Conservation (phyloP, 2,888 invertebrate genomes). For the Eristalinus aeneus region DNA sequence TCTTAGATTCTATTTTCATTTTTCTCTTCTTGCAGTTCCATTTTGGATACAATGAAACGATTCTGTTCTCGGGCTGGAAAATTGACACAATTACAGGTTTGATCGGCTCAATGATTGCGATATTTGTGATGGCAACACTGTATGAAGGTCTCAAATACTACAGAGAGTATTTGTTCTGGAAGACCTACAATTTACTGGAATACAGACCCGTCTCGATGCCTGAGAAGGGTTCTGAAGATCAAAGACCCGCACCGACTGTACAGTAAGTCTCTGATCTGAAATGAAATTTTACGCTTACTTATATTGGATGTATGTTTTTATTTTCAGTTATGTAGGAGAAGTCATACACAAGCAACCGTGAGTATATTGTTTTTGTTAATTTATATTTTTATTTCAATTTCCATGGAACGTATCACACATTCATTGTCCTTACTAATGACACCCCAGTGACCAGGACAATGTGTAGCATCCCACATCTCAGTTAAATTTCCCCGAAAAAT, state of each 20-base stretch:
- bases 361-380: constrained; percentile 79
- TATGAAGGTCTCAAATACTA: constrained; percentile 93
- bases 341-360: constrained; percentile 88
- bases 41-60: constrained; percentile 87
- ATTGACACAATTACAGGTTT: constrained; percentile 88
- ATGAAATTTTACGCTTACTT: constrained; percentile 25
- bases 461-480: no score
- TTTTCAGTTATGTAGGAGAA: constrained; percentile 85
- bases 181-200: constrained; percentile 91
- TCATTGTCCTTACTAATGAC: no score
- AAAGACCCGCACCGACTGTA: constrained; percentile 87
- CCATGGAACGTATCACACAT: neutral
- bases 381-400: neutral
- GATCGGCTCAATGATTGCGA: constrained; percentile 93
- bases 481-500: no score
- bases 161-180: constrained; percentile 91
- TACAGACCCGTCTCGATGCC: constrained; percentile 93
- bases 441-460: no score
- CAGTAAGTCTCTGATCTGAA: constrained; percentile 85
- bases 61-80: constrained; percentile 92
- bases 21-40: constrained; percentile 85
- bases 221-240: constrained; percentile 83
- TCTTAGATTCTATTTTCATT: neutral
- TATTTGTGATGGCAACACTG: constrained; percentile 94
- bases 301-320: constrained; percentile 67